Conservation (phyloP, 2,113 vertebrate species). For the Ranitomeya variabilis region DNA sequence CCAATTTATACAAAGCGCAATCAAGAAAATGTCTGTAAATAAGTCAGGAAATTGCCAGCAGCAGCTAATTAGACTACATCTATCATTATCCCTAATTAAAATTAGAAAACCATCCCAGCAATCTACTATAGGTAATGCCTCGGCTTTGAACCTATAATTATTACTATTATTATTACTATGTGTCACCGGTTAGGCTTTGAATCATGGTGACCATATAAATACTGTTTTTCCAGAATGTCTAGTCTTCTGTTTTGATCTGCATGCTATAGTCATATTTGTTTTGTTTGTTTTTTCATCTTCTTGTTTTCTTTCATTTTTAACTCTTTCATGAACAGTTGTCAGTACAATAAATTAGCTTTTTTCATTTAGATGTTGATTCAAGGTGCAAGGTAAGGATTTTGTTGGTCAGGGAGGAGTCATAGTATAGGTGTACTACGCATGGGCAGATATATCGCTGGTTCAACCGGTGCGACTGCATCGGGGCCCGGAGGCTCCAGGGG, state of each 20-base stretch:
- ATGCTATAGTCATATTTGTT: background rate
- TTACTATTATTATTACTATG: background rate
- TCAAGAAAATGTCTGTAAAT: background rate
- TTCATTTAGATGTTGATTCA: background rate
- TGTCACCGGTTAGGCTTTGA: background rate
- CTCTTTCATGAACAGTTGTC: background rate
- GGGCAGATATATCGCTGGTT: no score
- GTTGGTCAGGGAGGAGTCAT: background rate
- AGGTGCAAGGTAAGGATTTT: background rate
- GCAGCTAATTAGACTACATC: background rate
- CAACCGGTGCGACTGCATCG: no score
- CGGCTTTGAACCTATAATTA: background rate
- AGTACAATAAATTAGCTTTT: background rate
- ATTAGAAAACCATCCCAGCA: background rate
- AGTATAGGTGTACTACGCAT: background rate
- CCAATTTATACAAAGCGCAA: background rate
- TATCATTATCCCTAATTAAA: background rate
- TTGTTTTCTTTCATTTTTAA: background rate
- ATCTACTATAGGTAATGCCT: background rate
- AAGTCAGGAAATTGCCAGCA: background rate
- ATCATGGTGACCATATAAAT: background rate
- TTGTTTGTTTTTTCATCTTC: background rate
- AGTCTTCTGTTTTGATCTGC: background rate
- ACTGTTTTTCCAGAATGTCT: background rate
- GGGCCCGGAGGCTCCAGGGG: no score